Evolutionary conservation across 2,888 invertebrate genomes (phyloP).

Genomic region (Stegophylla sp.): DNA sequence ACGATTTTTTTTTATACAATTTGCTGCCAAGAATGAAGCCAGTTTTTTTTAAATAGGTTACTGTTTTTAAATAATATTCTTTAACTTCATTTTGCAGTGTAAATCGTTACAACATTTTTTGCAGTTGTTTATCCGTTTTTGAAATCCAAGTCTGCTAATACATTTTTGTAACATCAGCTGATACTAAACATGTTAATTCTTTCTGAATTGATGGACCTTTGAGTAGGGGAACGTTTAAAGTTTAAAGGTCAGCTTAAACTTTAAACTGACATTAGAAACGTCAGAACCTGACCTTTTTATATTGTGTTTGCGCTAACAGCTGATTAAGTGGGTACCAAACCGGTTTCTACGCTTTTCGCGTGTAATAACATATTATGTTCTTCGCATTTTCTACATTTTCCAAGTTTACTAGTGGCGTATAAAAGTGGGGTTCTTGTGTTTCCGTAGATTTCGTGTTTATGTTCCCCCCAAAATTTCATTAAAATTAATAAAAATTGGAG

Average conservation of each 20-base stretch:
- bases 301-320: not conserved
- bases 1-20: constrained; percentile 61
- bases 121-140: constrained; percentile 62
- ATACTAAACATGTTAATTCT: not conserved
- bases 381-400: not conserved
- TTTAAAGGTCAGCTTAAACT: too few species aligned
- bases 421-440: too few species aligned
- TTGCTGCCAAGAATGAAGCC: constrained; percentile 62
- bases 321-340: not conserved
- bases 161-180: constrained; percentile 64
- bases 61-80: constrained; percentile 62
- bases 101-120: constrained; percentile 64
- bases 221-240: not conserved
- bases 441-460: too few species aligned
- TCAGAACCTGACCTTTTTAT: not conserved
- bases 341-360: not conserved
- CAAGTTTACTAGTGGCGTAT: too few species aligned
- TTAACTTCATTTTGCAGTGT: constrained; percentile 11
- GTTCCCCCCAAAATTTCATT: too few species aligned
- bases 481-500: too few species aligned
- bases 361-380: not conserved
- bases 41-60: too few species aligned
- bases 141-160: constrained; percentile 63
- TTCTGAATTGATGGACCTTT: not conserved
- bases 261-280: not conserved